Percentiles rank a stretch among this genome's conserved stretches.
Evolutionary conservation across 2,113 vertebrate genomes (phyloP).

Genomic region (Sebastes fasciatus): DNA sequence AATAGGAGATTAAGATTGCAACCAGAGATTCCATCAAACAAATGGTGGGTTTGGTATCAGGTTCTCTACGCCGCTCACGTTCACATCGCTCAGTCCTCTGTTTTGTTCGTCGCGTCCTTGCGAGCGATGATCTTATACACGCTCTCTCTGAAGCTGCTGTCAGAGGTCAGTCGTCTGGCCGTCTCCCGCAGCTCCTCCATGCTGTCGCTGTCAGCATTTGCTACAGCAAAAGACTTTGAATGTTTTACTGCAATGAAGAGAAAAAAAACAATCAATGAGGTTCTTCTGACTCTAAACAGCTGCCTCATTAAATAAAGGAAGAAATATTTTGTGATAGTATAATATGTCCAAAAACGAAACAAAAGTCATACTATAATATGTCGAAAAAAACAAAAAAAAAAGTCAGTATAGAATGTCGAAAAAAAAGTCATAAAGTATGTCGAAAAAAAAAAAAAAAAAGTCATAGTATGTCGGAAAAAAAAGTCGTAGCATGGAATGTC

Average conservation of each 20-base stretch:
- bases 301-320: not conserved
- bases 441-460: too few relatives aligned
- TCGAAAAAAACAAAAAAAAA: too few relatives aligned
- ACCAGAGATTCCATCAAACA: too few relatives aligned
- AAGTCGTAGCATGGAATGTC: too few relatives aligned
- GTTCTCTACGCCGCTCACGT: too few relatives aligned
- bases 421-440: not conserved
- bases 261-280: not conserved
- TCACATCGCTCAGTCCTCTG: conserved; percentile 61
- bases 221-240: conserved; percentile 91
- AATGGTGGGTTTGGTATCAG: too few relatives aligned
- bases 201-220: conserved; percentile 80
- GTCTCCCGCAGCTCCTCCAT: conserved; percentile 91
- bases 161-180: conserved; percentile 88
- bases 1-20: too few relatives aligned
- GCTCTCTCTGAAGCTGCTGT: conserved; percentile 91
- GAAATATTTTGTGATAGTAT: not conserved
- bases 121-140: conserved; percentile 89
- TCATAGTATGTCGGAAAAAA: too few relatives aligned
- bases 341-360: too few relatives aligned
- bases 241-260: conserved; percentile 87
- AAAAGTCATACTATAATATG: too few relatives aligned
- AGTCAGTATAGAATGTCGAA: too few relatives aligned
- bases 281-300: not conserved
- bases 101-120: conserved; percentile 76